Percentiles rank a stretch among this genome's conserved stretches.
Evolutionary conservation across 2,888 invertebrate genomes (phyloP).

Genomic region (Lasioglossum figueresi): DNA sequence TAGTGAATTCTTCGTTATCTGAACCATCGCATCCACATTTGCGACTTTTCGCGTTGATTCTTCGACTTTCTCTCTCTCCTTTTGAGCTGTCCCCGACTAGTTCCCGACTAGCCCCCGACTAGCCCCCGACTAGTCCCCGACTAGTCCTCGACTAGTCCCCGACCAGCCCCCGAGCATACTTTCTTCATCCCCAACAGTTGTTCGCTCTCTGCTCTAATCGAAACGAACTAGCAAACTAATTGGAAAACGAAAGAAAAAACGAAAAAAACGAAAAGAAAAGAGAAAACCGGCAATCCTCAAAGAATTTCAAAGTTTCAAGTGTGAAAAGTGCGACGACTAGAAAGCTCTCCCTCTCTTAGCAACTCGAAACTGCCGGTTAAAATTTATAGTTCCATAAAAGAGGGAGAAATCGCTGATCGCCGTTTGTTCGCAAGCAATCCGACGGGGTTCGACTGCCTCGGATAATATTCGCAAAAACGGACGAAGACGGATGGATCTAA

Average conservation of each 20-base stretch:
- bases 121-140: slow-evolving; percentile 44
- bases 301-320: background rate
- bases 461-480: background rate
- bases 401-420: background rate
- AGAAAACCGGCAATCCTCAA: background rate
- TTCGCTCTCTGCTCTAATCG: background rate
- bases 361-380: background rate
- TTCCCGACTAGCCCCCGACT: no score
- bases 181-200: slow-evolving; percentile 37
- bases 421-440: slow-evolving; percentile 17
- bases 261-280: no score
- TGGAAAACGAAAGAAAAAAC: background rate
- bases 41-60: slow-evolving; percentile 30
- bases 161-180: slow-evolving; percentile 43
- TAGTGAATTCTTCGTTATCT: slow-evolving; percentile 25
- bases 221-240: background rate
- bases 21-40: background rate
- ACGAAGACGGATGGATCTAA: background rate
- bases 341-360: background rate
- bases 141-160: slow-evolving; percentile 48
- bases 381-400: background rate
- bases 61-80: slow-evolving; percentile 59
- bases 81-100: slow-evolving; percentile 33
- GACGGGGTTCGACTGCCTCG: slow-evolving; percentile 18
- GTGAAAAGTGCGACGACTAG: background rate